Percentiles rank a stretch among this genome's conserved stretches.
Evolutionary conservation across 1,140 invertebrate genomes (phyloP).

Genomic region (Antheraea pernyi): DNA sequence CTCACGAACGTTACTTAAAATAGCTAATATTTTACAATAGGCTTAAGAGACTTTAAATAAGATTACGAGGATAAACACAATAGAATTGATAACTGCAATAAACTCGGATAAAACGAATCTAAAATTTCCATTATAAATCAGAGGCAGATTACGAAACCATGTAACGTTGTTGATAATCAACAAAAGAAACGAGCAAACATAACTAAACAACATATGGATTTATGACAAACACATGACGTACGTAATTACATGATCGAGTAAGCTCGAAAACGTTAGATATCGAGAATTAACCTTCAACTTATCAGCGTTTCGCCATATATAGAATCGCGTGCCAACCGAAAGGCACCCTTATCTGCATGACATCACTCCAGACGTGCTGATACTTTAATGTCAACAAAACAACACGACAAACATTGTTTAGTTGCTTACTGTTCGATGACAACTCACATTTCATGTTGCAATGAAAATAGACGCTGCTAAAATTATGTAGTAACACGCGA

Average conservation of each 20-base stretch:
- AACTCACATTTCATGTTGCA: neutral
- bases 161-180: constrained; percentile 5
- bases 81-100: constrained; percentile 31
- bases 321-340: constrained; percentile 37
- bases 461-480: neutral
- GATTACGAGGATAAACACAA: constrained; percentile 38
- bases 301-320: constrained; percentile 41
- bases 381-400: constrained; percentile 11
- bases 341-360: constrained; percentile 33
- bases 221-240: neutral
- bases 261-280: constrained; percentile 18
- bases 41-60: constrained; percentile 24
- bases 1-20: constrained; percentile 20
- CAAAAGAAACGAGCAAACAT: constrained; percentile 5
- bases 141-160: constrained; percentile 17
- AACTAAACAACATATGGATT: neutral
- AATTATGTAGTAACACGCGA: neutral
- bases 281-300: constrained; percentile 57
- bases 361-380: constrained; percentile 17
- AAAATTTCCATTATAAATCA: constrained; percentile 52
- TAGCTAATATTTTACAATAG: constrained; percentile 37
- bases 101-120: constrained; percentile 27
- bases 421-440: neutral
- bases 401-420: constrained; percentile 14
- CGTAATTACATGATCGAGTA: constrained; percentile 9